Percentiles rank a stretch among this genome's conserved stretches.
phyloP scores from a whole-genome alignment of 2,113 vertebrate species.

The Pterocles burchelli region DNA sequence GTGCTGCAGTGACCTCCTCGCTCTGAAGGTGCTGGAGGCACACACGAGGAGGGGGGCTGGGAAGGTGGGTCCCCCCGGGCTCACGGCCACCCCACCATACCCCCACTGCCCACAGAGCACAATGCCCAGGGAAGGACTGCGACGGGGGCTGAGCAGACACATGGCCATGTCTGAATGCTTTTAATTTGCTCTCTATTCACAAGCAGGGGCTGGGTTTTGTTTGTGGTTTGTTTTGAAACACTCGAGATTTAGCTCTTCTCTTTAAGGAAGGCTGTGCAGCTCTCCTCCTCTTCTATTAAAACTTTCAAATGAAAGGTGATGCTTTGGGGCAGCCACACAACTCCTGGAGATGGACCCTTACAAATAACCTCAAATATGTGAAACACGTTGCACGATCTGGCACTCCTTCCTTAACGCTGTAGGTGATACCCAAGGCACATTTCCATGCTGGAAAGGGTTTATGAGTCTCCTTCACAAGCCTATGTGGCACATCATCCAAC shows the following conservation, averaged over 20 bases:
- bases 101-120: not conserved
- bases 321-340: not conserved
- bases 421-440: not conserved
- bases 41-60: not conserved
- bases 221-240: not conserved
- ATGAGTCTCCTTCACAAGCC: not conserved
- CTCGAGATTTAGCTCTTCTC: not conserved
- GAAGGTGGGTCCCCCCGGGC: not conserved
- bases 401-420: not conserved
- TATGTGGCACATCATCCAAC: not conserved
- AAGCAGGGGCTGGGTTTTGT: not conserved
- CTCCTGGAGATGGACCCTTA: not conserved
- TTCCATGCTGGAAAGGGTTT: not conserved
- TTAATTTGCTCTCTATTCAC: not conserved
- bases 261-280: not conserved
- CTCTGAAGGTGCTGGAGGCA: not conserved
- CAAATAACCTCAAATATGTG: not conserved
- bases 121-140: not conserved
- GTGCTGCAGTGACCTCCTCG: not conserved
- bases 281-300: not conserved
- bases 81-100: not conserved
- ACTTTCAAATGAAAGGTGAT: not conserved
- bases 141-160: not conserved
- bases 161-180: accelerated
- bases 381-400: not conserved